These are phyloP conservation scores for Paraescarpia echinospica DNA, from an alignment of 1,140 invertebrate genomes.

Conservation along the genomic window DNA sequence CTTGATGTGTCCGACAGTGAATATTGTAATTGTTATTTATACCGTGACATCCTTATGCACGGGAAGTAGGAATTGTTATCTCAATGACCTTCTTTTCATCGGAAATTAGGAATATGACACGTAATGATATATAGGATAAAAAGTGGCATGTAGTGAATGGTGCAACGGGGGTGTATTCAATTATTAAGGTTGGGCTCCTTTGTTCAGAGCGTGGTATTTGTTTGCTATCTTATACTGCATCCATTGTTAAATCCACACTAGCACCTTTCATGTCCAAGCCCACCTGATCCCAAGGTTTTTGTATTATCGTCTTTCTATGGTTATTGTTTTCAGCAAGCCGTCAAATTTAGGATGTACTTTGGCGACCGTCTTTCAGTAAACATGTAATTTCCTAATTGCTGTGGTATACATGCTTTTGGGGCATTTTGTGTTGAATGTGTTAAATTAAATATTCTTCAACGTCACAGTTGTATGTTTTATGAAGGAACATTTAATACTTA, in stretches of 20 bases:
- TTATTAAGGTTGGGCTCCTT: neutral
- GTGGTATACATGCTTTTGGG: neutral
- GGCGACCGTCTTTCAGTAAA: neutral
- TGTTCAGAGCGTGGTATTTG: neutral
- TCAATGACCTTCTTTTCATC: neutral
- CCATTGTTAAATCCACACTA: neutral
- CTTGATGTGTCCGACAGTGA: neutral
- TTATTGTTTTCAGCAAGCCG: neutral
- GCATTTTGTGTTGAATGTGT: too few relatives aligned
- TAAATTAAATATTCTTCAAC: too few relatives aligned
- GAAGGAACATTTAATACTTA: too few relatives aligned
- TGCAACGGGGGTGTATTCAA: neutral
- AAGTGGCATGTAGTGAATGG: neutral
- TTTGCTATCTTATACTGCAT: neutral
- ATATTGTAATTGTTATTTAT: neutral
- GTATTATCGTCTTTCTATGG: neutral
- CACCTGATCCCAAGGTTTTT: neutral
- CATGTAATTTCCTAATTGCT: neutral
- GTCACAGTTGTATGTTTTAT: too few relatives aligned
- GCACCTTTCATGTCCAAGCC: neutral
- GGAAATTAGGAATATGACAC: neutral
- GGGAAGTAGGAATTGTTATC: neutral
- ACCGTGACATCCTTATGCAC: neutral
- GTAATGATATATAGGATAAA: neutral
- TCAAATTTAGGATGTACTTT: neutral